Base-by-base conservation (phyloP, 2,113 vertebrate species). In the Capra hircus region DNA sequence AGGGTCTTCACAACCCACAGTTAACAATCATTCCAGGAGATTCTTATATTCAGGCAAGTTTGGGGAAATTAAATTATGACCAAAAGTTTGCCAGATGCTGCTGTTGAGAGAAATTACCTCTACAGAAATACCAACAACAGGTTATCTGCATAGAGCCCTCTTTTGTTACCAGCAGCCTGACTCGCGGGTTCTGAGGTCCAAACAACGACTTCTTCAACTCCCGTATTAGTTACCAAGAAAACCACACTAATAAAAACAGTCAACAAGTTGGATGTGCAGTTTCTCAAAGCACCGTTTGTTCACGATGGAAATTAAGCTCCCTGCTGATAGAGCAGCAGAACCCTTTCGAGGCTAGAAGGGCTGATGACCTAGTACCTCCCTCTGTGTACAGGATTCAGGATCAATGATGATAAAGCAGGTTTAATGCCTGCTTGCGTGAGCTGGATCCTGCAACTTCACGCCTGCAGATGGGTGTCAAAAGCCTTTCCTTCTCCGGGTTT, bases 221-320 rank as follows among this genome's bases (percentile, higher is more conserved):
- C 53, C 16, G 1, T 85, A 33, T 28, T 95, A 36, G 55, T 95
- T 83, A 91, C 59, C 53, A 30, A 84, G 82, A 94, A 97, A 97
- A 89, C 71, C 71, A 5, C 78, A 80, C 12, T 27, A 45, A 80
- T 48, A 57, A 95, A 93, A 96, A 92, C 8, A 93, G 53, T 59
- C 85, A 83, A 96, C 40, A 95, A 83, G 57, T 88, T 8, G 36
- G 48, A 85, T 7, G 55, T 93, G 50, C 53, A 3, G n/a, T 84
- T 23, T 92, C 82, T 97, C 94, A 96, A 95, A 98, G 95, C 74
- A 30, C 71, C 40, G 0, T 91, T 98, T 98, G 55, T 93, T 89
- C 67, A n/a, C 10, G 23, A 90, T 82, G 90, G 78, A 87, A 96
- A 90, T 96, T 4, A 74, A 80, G 67, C 60, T 33, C 33, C 43